Conservation (phyloP, 1,140 invertebrate species). For the Drosophila nigromelanica region DNA sequence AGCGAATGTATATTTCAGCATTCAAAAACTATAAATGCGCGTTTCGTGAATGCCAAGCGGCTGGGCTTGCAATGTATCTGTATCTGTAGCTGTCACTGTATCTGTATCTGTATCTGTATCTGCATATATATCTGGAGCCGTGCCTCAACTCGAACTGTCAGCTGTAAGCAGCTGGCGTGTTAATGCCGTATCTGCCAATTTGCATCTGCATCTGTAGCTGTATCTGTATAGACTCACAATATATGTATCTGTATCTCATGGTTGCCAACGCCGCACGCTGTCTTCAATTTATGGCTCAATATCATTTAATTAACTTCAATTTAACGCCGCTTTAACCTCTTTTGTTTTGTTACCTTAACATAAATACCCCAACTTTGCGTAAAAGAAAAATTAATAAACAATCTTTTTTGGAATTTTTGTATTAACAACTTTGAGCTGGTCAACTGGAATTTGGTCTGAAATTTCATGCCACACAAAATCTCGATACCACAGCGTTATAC, state of each 20-base stretch:
- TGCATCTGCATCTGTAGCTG: not conserved
- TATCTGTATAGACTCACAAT: not conserved
- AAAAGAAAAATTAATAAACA: conserved; percentile 22
- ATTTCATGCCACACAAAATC: conserved; percentile 36
- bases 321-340: conserved; percentile 49
- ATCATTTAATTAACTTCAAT: conserved; percentile 68
- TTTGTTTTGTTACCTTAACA: conserved; percentile 61
- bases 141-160: conserved; percentile 24
- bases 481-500: not conserved
- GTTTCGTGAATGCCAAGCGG: conserved; percentile 1
- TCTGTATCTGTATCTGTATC: conserved; percentile 18
- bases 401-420: conserved; percentile 6
- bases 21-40: not conserved
- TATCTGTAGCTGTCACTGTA: conserved; percentile 23
- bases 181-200: not conserved
- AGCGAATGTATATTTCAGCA: not conserved
- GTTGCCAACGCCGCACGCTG: not conserved
- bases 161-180: conserved; percentile 33
- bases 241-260: not conserved
- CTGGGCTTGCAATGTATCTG: conserved; percentile 1
- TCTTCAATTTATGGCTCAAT: conserved; percentile 36
- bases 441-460: conserved; percentile 25
- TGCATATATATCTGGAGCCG: conserved; percentile 17
- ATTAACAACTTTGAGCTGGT: conserved; percentile 8
- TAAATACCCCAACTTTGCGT: conserved; percentile 36